phyloP scores from a whole-genome alignment of 2,797 vertebrate species.

The Coregonus ussuriensis region DNA sequence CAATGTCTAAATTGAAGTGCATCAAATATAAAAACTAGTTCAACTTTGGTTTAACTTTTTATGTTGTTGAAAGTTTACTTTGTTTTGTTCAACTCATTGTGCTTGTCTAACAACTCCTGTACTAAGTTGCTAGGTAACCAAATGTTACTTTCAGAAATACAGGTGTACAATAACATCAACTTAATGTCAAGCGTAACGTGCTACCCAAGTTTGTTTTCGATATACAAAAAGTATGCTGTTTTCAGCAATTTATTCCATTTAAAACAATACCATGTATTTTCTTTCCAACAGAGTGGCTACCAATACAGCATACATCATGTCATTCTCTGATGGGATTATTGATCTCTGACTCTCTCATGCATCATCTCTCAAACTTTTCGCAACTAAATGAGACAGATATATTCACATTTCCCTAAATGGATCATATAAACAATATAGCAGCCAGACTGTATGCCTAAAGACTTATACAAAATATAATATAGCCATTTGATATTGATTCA shows the following conservation, averaged over 20 bases:
- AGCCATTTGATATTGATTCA: constrained; percentile 59
- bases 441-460: constrained; percentile 65
- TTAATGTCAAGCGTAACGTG: background rate
- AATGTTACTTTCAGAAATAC: background rate
- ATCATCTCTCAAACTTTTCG: constrained; percentile 71
- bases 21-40: background rate
- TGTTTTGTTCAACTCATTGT: background rate
- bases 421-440: constrained; percentile 67
- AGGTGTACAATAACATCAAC: background rate
- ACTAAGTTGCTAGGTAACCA: too few species aligned
- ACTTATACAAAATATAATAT: constrained; percentile 53
- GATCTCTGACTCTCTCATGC: constrained; percentile 66
- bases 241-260: constrained; percentile 72
- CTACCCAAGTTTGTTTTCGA: constrained; percentile 65
- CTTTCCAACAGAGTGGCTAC: constrained; percentile 32
- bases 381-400: constrained; percentile 76
- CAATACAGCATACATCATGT: constrained; percentile 66
- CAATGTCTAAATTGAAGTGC: background rate
- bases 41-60: background rate
- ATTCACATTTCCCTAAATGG: constrained; percentile 71
- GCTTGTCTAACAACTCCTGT: too few species aligned
- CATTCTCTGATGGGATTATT: constrained; percentile 71
- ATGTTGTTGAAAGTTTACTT: background rate
- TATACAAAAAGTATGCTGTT: constrained; percentile 66
- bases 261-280: constrained; percentile 43